A percentile compares a stretch with the other conserved stretches of the same genome.
phyloP scores from a whole-genome alignment of 2,113 vertebrate genomes.

The Indicator indicator region DNA sequence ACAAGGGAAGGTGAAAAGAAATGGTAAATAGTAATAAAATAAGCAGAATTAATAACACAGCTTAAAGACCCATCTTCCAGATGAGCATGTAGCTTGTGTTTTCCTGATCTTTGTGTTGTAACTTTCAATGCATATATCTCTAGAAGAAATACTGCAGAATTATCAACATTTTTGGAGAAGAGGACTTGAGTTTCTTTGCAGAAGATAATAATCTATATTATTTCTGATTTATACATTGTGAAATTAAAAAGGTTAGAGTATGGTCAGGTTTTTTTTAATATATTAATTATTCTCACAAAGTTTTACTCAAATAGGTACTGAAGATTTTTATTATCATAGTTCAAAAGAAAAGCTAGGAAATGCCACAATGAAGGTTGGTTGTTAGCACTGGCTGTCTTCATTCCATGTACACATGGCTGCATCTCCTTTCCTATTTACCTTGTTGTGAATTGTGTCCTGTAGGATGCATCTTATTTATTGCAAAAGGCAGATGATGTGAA shows the following conservation, averaged over 20 bases:
- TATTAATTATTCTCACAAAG: constrained; percentile 2
- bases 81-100: not conserved
- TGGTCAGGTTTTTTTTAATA: not conserved
- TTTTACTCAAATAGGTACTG: not conserved
- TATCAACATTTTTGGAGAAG: not conserved
- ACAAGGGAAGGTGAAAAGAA: not conserved
- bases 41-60: not conserved
- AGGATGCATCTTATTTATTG: not conserved
- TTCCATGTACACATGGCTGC: rapidly evolving
- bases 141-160: not conserved
- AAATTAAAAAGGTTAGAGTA: constrained; percentile 35
- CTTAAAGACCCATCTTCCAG: not conserved
- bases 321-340: not conserved
- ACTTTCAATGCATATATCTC: not conserved
- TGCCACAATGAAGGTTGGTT: not conserved
- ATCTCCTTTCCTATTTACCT: not conserved
- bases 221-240: constrained; percentile 24
- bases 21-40: not conserved
- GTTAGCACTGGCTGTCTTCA: not conserved
- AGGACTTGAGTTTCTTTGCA: not conserved
- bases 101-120: not conserved
- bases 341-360: not conserved
- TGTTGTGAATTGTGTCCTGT: not conserved
- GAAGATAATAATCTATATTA: not conserved
- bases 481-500: not conserved